Conservation (phyloP, 2,888 invertebrate species). For the Acleris holmiana region DNA sequence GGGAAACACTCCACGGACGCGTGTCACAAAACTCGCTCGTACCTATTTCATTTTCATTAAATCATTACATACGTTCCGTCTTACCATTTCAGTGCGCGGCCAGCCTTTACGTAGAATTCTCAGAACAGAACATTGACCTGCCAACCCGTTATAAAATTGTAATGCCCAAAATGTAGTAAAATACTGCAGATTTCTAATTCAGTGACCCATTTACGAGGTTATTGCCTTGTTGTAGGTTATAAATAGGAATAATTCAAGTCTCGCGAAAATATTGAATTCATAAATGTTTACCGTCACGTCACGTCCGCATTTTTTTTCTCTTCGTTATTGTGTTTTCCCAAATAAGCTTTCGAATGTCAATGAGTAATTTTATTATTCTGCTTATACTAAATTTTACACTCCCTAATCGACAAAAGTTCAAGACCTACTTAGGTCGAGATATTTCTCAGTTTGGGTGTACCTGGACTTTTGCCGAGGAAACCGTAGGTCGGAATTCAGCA, state of each 20-base stretch:
- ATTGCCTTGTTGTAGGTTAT: neutral
- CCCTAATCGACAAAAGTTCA: no score
- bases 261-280: neutral
- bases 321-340: no score
- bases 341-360: neutral
- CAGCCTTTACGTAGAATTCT: no score
- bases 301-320: no score
- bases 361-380: neutral
- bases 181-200: neutral
- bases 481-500: no score
- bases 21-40: no score
- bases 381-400: neutral
- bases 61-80: neutral
- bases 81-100: neutral
- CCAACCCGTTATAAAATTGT: slow-evolving; percentile 11
- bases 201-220: slow-evolving; percentile 13
- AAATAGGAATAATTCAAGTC: neutral
- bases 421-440: no score
- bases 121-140: slow-evolving; percentile 20
- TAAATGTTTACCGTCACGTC: no score
- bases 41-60: no score
- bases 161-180: neutral
- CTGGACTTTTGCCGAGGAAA: no score
- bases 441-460: no score
- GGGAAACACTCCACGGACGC: no score